Conservation (phyloP, 2,797 vertebrate species). For the Phrynocephalus vlangalii region DNA sequence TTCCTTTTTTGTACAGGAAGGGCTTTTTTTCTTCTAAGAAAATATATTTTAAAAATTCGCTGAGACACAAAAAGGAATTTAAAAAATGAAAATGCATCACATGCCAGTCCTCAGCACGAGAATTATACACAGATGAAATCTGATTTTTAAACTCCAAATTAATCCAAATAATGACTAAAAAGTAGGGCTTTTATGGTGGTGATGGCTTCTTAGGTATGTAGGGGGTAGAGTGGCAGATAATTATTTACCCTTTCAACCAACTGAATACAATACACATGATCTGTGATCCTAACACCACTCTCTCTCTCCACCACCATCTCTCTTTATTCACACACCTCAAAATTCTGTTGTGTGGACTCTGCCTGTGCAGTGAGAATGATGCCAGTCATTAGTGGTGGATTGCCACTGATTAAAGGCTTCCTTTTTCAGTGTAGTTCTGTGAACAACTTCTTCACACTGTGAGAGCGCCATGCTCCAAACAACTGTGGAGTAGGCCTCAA, state of each 20-base stretch:
- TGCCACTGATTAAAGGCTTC: too few relatives aligned
- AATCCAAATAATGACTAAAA: conserved; percentile 7
- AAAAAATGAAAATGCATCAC: background rate
- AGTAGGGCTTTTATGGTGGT: background rate
- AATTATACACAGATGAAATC: background rate
- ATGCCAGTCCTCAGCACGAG: background rate
- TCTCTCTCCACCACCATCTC: background rate
- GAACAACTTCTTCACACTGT: too few relatives aligned
- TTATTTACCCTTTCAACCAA: background rate
- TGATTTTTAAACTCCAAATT: background rate
- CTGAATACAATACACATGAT: too few relatives aligned
- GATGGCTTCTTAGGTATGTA: background rate
- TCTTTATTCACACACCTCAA: too few relatives aligned
- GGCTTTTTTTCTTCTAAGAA: background rate
- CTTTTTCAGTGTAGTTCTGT: too few relatives aligned
- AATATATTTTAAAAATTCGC: background rate
- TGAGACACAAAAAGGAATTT: background rate
- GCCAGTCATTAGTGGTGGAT: too few relatives aligned
- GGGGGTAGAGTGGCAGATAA: background rate
- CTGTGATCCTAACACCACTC: background rate
- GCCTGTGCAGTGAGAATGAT: too few relatives aligned
- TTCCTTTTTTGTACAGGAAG: background rate
- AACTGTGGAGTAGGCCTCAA: too few relatives aligned
- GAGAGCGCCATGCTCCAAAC: too few relatives aligned
- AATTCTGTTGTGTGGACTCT: too few relatives aligned